Evolutionary conservation across 1,140 invertebrate species (phyloP).

Genomic region (Antheraea pernyi): DNA sequence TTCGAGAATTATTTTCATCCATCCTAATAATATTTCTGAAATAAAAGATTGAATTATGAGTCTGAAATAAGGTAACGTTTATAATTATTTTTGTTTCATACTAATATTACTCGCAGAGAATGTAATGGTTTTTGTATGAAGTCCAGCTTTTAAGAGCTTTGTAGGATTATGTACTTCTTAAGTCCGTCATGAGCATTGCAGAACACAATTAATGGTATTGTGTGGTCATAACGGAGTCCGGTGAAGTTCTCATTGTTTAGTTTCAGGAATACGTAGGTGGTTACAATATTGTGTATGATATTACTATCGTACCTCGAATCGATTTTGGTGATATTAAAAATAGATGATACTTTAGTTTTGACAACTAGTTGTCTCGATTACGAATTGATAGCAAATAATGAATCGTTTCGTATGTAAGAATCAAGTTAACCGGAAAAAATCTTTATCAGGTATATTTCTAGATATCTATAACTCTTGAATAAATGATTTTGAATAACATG

Average conservation of each 20-base stretch:
- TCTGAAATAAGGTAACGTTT: background rate
- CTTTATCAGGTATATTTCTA: too few species aligned
- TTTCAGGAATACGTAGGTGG: slow-evolving; percentile 6
- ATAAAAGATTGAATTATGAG: background rate
- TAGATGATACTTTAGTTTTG: too few species aligned
- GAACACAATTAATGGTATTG: background rate
- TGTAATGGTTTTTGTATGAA: background rate
- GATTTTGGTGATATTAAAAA: background rate
- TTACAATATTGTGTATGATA: background rate
- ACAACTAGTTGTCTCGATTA: too few species aligned
- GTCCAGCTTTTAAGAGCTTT: background rate
- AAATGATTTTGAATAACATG: too few species aligned
- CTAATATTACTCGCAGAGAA: background rate
- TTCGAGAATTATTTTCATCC: too few species aligned
- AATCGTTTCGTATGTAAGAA: too few species aligned
- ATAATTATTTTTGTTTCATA: background rate
- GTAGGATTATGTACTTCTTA: background rate
- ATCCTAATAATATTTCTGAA: too few species aligned
- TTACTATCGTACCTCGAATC: slow-evolving; percentile 8
- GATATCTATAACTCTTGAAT: too few species aligned
- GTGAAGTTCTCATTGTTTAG: slow-evolving; percentile 11
- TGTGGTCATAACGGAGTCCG: slow-evolving; percentile 6
- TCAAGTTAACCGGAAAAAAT: too few species aligned
- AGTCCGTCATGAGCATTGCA: background rate
- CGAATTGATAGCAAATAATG: too few species aligned